Conservation (phyloP, 2,888 invertebrate genomes). For the Chouioia cunea region DNA sequence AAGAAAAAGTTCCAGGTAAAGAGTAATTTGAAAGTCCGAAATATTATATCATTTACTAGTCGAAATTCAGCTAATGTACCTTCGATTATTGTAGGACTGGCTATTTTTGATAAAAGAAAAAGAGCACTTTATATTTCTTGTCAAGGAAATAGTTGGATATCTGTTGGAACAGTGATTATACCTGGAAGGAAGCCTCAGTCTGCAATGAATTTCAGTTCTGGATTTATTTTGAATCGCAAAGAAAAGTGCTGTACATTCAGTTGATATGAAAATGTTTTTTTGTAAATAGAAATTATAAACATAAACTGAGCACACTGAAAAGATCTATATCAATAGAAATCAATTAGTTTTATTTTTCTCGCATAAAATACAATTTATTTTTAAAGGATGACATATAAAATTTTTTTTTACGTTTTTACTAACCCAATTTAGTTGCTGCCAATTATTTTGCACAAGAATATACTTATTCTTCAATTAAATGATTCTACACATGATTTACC, state of each 20-base stretch:
- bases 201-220: constrained; percentile 88
- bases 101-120: constrained; percentile 73
- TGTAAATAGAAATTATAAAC: constrained; percentile 1
- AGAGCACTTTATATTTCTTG: constrained; percentile 78
- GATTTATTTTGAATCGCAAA: constrained; percentile 78
- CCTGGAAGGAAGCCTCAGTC: constrained; percentile 80
- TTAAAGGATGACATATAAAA: constrained; percentile 46
- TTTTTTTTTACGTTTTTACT: constrained; percentile 43
- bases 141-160: constrained; percentile 75
- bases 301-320: constrained; percentile 6
- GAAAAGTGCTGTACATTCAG: constrained; percentile 58
- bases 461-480: constrained; percentile 36
- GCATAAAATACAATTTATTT: constrained; percentile 47
- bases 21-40: too few relatives aligned
- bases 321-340: constrained; percentile 14
- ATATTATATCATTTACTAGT: not conserved
- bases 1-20: constrained; percentile 57
- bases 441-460: constrained; percentile 41
- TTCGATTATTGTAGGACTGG: constrained; percentile 70
- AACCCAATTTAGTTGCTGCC: constrained; percentile 42
- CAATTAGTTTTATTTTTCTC: constrained; percentile 34
- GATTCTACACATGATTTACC: constrained; percentile 42
- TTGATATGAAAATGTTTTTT: constrained; percentile 6
- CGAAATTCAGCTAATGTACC: not conserved
- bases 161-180: constrained; percentile 76